phyloP scores from a whole-genome alignment of 2,888 invertebrate species.

The Hemicrepidius hirtus region DNA sequence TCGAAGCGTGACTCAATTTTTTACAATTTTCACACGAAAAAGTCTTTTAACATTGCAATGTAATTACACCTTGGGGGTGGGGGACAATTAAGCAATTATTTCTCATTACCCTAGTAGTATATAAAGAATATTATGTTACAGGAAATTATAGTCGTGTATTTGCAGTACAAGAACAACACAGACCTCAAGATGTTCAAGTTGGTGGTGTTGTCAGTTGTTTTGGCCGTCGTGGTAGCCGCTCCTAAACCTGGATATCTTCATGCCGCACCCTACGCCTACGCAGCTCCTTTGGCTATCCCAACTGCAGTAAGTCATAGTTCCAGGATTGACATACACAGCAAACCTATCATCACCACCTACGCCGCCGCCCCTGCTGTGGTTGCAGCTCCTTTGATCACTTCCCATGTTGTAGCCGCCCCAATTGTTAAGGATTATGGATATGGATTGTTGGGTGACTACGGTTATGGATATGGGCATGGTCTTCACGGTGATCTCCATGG shows the following conservation, averaged over 20 bases:
- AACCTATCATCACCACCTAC: constrained; percentile 60
- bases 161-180: constrained; percentile 67
- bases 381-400: constrained; percentile 36
- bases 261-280: constrained; percentile 62
- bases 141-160: constrained; percentile 30
- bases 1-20: constrained; percentile 34
- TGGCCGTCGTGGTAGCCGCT: constrained; percentile 75
- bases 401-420: constrained; percentile 38
- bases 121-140: constrained; percentile 28
- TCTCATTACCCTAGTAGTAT: constrained; percentile 34
- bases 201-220: constrained; percentile 78
- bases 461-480: constrained; percentile 29
- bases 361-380: constrained; percentile 42
- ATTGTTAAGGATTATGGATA: constrained; percentile 42
- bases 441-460: constrained; percentile 31
- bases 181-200: constrained; percentile 72
- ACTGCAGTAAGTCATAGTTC: constrained; percentile 68
- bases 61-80: constrained; percentile 37
- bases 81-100: constrained; percentile 36
- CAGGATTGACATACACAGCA: constrained; percentile 69
- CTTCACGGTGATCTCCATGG: constrained; percentile 17
- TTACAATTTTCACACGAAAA: constrained; percentile 41
- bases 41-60: constrained; percentile 32
- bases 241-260: constrained; percentile 59
- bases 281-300: constrained; percentile 62